Evolutionary conservation across 2,888 invertebrate genomes (phyloP), one percentile per base, ranked within the genome.

Genomic region (Polylopha cassiicola): DNA sequence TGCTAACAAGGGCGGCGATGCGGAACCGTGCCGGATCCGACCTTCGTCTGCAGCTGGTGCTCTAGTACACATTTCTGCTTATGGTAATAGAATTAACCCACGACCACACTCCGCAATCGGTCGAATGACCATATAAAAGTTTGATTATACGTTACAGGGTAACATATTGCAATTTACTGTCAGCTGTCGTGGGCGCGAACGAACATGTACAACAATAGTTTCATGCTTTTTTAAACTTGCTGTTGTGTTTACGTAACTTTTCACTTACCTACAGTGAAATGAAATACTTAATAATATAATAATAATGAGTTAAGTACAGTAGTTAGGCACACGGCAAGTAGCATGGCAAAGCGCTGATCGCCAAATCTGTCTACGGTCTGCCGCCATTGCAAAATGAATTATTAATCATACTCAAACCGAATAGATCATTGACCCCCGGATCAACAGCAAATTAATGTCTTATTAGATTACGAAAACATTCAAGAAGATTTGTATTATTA

Each of bases 381-480:
- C 53, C 55, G 65, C 58, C 61, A 66, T 60, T 68, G 66, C 62
- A 59, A 58, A 59, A 72, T 75, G 71, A 79, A 79, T 77, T 78
- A 75, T 78, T 75, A 77, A 79, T 76, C 73, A 66, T 69, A 73
- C 66, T 72, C 67, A 67, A 73, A 66, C 66, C 58, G 61, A 61
- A 58, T 44, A 66, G 81, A 67, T 77, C 68, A 66, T 48, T 58
- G 67, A 76, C 61, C 74, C 60, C 50, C 46, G 43, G 46, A 49
- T 46, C 52, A 60, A 58, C 48, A 39, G 58, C 53, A 51, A 55
- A 51, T 53, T 47, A 50, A 51, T 49, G 48, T 11, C 17, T 23
- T 29, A 16, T 20, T 33, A 33, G 8, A 20, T 30, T 21, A 18
- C 23, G 14, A n/a, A n/a, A n/a, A n/a, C n/a, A n/a, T n/a, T n/a